A percentile compares a stretch with the other conserved stretches of the same genome.
phyloP scores from a whole-genome alignment of 2,888 invertebrate species.

The Platycheirus albimanus region DNA sequence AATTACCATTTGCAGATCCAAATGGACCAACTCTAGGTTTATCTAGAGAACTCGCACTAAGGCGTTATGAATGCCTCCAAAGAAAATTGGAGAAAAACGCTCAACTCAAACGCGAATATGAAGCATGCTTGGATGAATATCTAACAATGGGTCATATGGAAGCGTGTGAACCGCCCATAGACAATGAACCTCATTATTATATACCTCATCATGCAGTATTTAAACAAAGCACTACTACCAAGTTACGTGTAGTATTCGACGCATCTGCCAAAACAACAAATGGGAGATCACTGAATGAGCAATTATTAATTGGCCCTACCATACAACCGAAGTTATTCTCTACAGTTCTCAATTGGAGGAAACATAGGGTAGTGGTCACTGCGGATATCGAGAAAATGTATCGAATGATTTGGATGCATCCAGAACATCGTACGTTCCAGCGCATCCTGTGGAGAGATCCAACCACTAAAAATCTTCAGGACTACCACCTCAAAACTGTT shows the following conservation, averaged over 20 bases:
- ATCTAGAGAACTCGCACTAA: background rate
- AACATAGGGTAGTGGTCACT: background rate
- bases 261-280: background rate
- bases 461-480: background rate
- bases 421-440: background rate
- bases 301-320: background rate
- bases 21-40: background rate
- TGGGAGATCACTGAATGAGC: background rate
- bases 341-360: too few relatives aligned
- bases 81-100: background rate
- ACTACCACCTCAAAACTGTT: background rate
- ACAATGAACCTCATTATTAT: background rate
- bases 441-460: background rate
- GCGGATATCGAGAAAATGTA: slow-evolving; percentile 7
- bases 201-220: background rate
- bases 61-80: background rate
- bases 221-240: slow-evolving; percentile 2
- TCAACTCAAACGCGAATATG: background rate
- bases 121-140: background rate
- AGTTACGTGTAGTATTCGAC: background rate
- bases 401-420: slow-evolving; percentile 10
- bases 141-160: slow-evolving; percentile 1
- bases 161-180: background rate
- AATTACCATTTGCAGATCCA: slow-evolving; percentile 4
- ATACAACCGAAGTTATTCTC: background rate